Base-by-base conservation (phyloP, 1,140 invertebrate species). In the Chlorops oryzae region DNA sequence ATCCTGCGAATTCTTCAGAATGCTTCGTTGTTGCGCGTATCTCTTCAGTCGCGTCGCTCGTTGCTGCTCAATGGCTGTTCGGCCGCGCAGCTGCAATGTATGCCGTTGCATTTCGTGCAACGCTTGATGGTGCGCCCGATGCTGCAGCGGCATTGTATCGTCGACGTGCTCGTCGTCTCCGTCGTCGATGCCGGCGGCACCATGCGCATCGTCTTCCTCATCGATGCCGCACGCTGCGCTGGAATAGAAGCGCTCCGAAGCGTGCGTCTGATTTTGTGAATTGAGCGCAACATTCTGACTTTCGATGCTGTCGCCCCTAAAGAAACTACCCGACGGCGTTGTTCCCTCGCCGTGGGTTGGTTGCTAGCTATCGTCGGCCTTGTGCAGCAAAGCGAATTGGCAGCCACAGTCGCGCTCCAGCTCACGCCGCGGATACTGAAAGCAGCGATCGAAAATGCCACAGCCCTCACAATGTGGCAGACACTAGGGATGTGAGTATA, bases 341-440 rank as follows among this genome's bases (percentile, higher is more conserved):
- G 56, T 41, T 25, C 51, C 50, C 60, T 66, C 68, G 35, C 61
- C 59, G 47, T 63, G 60, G 57, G 58, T 65, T 66, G 61, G 64
- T 65, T 72, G 70, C 70, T 71, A 71, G 68, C 72, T 73, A 73
- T 80, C 82, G 62, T 86, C 85, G 56, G 81, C 87, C 61, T 86
- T 85, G 74, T 90, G 87, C 62, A 89, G 80, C 65, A 90, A 79
- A 63, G 87, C 87, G 74, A 90, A 89, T 73, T 89, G 86, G 79
- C 87, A 89, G 76, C 86, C 86, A 73, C 87, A 89, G 71, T 89
- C 87, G 63, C 86, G 81, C 64, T 87, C 86, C 67, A 80, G 74
- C 58, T 78, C 73, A 69, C 85, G 81, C 58, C 85, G 80, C 55
- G 85, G 83, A 73, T 85, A 85, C 73, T 85, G 83, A 80, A 88